These are phyloP conservation scores for Tragulus kanchil DNA, from an alignment of 2,113 vertebrate species.

Conservation along the genomic window DNA sequence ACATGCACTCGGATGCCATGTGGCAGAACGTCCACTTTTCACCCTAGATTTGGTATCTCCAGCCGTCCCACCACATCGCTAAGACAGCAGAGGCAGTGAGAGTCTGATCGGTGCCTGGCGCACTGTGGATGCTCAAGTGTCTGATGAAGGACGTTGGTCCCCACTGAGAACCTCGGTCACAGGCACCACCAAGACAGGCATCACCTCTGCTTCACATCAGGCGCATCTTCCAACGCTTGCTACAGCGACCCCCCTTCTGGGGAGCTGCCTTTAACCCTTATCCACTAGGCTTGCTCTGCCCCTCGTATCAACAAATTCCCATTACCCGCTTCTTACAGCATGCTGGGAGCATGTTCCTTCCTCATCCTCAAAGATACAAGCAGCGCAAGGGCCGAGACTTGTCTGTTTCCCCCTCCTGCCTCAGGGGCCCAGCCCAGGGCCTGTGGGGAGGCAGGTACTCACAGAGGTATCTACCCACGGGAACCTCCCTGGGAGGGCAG, in stretches of 20 bases:
- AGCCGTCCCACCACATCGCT: neutral
- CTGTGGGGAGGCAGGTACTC: neutral
- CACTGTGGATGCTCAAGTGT: neutral
- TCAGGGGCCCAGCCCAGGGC: neutral
- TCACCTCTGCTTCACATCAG: neutral
- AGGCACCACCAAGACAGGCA: neutral
- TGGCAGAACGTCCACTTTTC: neutral
- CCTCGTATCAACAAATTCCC: neutral
- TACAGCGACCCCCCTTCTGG: neutral
- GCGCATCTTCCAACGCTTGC: neutral
- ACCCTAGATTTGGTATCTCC: neutral
- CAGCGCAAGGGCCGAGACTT: neutral
- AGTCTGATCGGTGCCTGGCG: neutral
- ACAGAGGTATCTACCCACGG: neutral
- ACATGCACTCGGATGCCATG: neutral
- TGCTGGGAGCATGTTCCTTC: neutral
- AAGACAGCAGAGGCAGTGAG: neutral
- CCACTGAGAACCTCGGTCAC: neutral
- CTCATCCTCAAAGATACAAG: neutral
- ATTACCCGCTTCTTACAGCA: neutral
- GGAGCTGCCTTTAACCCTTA: neutral
- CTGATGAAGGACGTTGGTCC: neutral
- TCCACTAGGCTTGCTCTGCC: neutral
- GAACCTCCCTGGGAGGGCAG: neutral
- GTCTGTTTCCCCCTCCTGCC: neutral